These are phyloP conservation scores for Brachyalestes nurse DNA, from an alignment of 2,797 vertebrate genomes.

Conservation along the genomic window DNA sequence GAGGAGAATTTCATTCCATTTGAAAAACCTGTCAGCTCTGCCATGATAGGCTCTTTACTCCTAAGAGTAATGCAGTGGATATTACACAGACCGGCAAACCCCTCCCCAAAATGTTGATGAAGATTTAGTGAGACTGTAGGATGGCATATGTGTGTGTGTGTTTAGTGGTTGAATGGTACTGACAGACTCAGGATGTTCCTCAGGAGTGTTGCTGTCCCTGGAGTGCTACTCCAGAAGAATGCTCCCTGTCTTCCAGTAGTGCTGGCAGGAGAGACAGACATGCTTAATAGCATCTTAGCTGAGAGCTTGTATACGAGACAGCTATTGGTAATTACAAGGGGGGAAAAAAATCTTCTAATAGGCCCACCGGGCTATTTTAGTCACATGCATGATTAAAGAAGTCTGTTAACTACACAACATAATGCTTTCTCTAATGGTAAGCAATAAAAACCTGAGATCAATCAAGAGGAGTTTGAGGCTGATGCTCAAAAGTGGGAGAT, in stretches of 20 bases:
- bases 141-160: conserved; percentile 3
- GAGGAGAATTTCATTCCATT: background rate
- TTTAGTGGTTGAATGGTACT: conserved; percentile 4
- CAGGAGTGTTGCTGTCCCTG: conserved; percentile 7
- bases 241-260: background rate
- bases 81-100: background rate
- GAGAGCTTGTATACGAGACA: conserved; percentile 5
- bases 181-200: conserved; percentile 19
- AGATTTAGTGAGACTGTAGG: background rate
- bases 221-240: background rate
- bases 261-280: background rate
- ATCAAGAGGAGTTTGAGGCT: background rate
- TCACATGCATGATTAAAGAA: conserved; percentile 18
- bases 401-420: background rate
- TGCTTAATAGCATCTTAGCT: conserved; percentile 4
- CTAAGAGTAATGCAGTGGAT: background rate
- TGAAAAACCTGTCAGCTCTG: background rate
- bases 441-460: conserved; percentile 2
- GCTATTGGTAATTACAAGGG: conserved; percentile 14
- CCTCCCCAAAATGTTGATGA: background rate
- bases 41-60: background rate
- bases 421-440: background rate
- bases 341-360: conserved; percentile 1
- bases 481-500: conserved; percentile 24
- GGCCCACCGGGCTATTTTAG: conserved; percentile 21